phyloP scores from a whole-genome alignment of 2,113 vertebrate species.

The Monarcha castaneiventris region DNA sequence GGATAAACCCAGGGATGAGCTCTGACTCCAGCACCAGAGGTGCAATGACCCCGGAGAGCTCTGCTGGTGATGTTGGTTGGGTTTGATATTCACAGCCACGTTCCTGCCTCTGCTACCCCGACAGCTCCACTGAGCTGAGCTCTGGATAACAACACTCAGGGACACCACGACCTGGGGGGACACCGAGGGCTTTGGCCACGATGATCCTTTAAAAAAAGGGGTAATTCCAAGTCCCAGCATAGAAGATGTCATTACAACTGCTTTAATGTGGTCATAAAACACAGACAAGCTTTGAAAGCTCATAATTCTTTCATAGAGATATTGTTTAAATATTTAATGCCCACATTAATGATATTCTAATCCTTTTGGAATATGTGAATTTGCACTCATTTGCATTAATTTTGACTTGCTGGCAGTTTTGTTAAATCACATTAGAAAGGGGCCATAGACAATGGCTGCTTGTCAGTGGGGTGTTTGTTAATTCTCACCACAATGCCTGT shows the following conservation, averaged over 20 bases:
- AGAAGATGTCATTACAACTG: neutral
- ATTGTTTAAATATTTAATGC: conserved; percentile 68
- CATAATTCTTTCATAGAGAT: conserved; percentile 49
- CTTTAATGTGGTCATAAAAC: conserved; percentile 5
- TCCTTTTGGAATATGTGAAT: conserved; percentile 39
- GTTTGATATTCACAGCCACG: neutral
- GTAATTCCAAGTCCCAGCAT: neutral
- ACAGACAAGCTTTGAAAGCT: conserved; percentile 8
- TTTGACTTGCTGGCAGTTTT: neutral
- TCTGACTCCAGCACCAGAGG: neutral
- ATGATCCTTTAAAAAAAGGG: neutral
- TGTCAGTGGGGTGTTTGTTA: neutral
- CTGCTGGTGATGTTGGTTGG: neutral
- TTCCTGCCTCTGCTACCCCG: neutral
- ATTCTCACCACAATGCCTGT: neutral
- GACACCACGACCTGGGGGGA: neutral
- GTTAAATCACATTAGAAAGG: neutral
- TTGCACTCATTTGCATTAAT: conserved; percentile 60
- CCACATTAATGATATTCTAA: conserved; percentile 53
- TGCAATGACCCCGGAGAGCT: accelerated
- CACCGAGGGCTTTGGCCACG: neutral
- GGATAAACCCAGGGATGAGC: neutral
- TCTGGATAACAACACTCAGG: neutral
- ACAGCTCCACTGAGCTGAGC: neutral
- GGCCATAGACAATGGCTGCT: neutral